A percentile compares a stretch with the other conserved stretches of the same genome.
Conservation (phyloP, 1,140 invertebrate genomes). For the Neocloeon triangulifer region DNA sequence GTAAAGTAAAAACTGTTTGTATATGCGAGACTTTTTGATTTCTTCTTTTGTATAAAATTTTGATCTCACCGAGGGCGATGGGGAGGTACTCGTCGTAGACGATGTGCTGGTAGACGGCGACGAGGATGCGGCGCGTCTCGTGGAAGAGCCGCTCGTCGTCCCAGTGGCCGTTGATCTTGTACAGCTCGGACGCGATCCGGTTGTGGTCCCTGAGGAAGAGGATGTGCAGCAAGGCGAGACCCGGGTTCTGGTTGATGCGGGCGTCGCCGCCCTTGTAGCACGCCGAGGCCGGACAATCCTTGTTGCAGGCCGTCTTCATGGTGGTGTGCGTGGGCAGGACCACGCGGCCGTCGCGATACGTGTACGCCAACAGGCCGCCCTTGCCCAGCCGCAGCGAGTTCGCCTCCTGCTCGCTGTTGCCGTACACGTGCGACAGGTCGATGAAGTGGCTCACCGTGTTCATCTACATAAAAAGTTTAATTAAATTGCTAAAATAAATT, state of each 20-base stretch:
- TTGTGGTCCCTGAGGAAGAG: conserved; percentile 23
- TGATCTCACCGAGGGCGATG: conserved; percentile 28
- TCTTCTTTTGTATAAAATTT: no score
- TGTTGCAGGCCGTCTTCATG: neutral
- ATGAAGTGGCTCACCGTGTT: conserved; percentile 24
- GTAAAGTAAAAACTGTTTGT: no score
- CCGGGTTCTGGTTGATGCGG: conserved; percentile 14
- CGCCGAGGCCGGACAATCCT: neutral
- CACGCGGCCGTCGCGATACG: neutral
- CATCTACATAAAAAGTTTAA: conserved; percentile 18
- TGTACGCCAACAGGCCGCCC: conserved; percentile 10
- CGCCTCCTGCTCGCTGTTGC: conserved; percentile 16
- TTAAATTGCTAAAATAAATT: neutral
- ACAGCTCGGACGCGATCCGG: conserved; percentile 18
- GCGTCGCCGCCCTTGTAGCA: conserved; percentile 10
- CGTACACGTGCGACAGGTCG: conserved; percentile 27
- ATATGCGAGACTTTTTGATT: no score
- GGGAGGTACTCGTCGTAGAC: conserved; percentile 22
- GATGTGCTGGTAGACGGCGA: conserved; percentile 24
- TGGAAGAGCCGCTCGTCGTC: conserved; percentile 24
- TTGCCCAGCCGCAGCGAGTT: conserved; percentile 13
- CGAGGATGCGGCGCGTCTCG: conserved; percentile 17
- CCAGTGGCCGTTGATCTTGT: conserved; percentile 24
- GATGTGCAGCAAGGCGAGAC: conserved; percentile 13
- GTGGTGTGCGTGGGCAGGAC: neutral